These are phyloP conservation scores for Stenodema calcarata DNA, from an alignment of 2,888 invertebrate genomes.

Conservation along the genomic window DNA sequence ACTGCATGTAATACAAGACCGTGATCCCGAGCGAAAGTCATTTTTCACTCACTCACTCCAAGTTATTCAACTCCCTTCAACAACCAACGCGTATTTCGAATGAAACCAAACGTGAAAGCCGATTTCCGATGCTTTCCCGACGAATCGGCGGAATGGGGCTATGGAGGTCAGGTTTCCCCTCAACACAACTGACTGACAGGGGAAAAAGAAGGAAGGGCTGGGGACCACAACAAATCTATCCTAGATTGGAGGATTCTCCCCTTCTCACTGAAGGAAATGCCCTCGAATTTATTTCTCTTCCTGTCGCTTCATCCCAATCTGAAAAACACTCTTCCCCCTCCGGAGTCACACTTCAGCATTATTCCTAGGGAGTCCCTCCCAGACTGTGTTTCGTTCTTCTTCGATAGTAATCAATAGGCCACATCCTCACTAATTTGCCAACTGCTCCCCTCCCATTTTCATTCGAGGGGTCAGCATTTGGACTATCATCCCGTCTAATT, in stretches of 20 bases:
- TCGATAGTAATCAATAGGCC: constrained; percentile 47
- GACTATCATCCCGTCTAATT: background rate
- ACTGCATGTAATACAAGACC: too few species aligned
- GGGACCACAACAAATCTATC: constrained; percentile 40
- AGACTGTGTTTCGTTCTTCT: background rate
- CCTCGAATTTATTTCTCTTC: constrained; percentile 43
- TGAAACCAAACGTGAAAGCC: constrained; percentile 27
- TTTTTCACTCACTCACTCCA: too few species aligned
- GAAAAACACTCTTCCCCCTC: background rate
- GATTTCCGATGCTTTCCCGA: background rate
- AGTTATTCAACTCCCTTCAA: too few species aligned
- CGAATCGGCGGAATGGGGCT: background rate
- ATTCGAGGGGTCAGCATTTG: background rate
- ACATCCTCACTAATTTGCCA: constrained; percentile 50
- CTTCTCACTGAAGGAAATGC: constrained; percentile 27
- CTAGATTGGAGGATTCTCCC: constrained; percentile 36
- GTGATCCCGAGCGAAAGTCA: too few species aligned
- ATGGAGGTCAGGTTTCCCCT: constrained; percentile 22
- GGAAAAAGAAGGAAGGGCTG: background rate
- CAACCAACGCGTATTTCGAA: background rate
- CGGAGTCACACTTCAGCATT: constrained; percentile 19
- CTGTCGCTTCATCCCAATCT: constrained; percentile 14
- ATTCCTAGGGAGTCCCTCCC: background rate
- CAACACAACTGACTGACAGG: constrained; percentile 24
- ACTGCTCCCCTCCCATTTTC: constrained; percentile 30